Percentiles rank a stretch among this genome's conserved stretches.
phyloP scores from a whole-genome alignment of 2,113 vertebrate species.

The Atrichornis clamosus region DNA sequence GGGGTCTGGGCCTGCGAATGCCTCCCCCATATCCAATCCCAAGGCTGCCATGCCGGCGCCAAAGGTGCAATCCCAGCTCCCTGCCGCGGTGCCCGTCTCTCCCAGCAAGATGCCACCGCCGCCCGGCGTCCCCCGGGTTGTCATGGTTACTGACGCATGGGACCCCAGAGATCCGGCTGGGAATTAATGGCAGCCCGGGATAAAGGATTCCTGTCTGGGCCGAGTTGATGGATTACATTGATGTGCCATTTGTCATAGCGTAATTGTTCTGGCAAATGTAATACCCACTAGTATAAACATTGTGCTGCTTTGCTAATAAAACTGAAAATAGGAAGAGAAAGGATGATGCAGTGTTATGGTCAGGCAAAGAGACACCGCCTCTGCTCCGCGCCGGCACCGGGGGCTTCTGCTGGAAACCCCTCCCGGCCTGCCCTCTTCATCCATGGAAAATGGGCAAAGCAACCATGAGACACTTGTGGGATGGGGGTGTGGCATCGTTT shows the following conservation, averaged over 20 bases:
- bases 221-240: slow-evolving; percentile 96
- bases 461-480: fast-evolving
- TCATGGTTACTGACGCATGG: slow-evolving; percentile 92
- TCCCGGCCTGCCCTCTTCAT: background rate
- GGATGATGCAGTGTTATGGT: slow-evolving; percentile 86
- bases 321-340: slow-evolving; percentile 87
- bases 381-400: slow-evolving; percentile 56
- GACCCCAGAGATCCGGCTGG: slow-evolving; percentile 90
- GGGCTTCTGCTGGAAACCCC: slow-evolving; percentile 1
- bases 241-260: slow-evolving; percentile 99
- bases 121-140: slow-evolving; percentile 85
- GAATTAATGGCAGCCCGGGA: slow-evolving; percentile 93
- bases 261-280: slow-evolving; percentile 99
- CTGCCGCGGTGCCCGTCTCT: slow-evolving; percentile 77
- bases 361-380: slow-evolving; percentile 88
- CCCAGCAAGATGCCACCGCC: slow-evolving; percentile 77
- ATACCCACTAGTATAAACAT: slow-evolving; percentile 99
- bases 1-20: fast-evolving
- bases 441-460: fast-evolving
- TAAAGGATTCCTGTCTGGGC: slow-evolving; percentile 99
- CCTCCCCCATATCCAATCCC: fast-evolving
- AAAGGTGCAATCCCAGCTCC: slow-evolving; percentile 82
- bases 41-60: slow-evolving; percentile 36
- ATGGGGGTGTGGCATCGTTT: fast-evolving
- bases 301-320: slow-evolving; percentile 95